Evolutionary conservation across 2,888 invertebrate species (phyloP).

Genomic region (Drosophila melanosoma): DNA sequence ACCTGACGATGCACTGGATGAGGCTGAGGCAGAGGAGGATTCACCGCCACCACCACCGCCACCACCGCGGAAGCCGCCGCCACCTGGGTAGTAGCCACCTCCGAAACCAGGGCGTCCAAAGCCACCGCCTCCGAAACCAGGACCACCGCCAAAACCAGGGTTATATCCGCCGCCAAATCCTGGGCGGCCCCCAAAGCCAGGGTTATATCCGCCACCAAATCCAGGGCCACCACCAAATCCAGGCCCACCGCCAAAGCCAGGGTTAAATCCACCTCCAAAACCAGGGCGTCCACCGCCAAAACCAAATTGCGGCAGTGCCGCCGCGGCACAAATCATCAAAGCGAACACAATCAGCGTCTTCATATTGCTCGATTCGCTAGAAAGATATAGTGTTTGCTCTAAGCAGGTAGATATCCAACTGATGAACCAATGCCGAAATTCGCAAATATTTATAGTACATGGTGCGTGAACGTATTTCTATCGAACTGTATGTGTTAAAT

Average conservation of each 20-base stretch:
- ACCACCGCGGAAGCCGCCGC: constrained; percentile 18
- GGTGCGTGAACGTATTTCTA: constrained; percentile 18
- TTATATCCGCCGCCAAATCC: constrained; percentile 14
- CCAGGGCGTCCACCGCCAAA: constrained; percentile 11
- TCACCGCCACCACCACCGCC: constrained; percentile 31
- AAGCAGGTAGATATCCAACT: constrained; percentile 55
- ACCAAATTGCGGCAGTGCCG: constrained; percentile 62
- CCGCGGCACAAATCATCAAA: constrained; percentile 70
- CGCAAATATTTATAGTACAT: constrained; percentile 68
- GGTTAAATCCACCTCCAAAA: neutral
- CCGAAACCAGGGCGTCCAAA: constrained; percentile 4
- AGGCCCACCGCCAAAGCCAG: constrained; percentile 11
- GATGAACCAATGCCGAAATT: constrained; percentile 39
- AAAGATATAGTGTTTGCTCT: constrained; percentile 27
- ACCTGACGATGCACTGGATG: constrained; percentile 28
- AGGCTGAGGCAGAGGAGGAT: constrained; percentile 32
- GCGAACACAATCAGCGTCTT: constrained; percentile 74
- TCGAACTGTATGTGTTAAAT: constrained; percentile 20
- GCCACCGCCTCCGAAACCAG: constrained; percentile 25
- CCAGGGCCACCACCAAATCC: constrained; percentile 4
- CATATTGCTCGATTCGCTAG: constrained; percentile 55
- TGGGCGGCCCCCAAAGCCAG: constrained; percentile 9
- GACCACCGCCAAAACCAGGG: constrained; percentile 11
- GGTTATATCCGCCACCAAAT: constrained; percentile 20
- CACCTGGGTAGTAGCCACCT: constrained; percentile 17